These are phyloP conservation scores for Hypsibius dujardini DNA, from an alignment of 1,140 invertebrate species.

Conservation along the genomic window DNA sequence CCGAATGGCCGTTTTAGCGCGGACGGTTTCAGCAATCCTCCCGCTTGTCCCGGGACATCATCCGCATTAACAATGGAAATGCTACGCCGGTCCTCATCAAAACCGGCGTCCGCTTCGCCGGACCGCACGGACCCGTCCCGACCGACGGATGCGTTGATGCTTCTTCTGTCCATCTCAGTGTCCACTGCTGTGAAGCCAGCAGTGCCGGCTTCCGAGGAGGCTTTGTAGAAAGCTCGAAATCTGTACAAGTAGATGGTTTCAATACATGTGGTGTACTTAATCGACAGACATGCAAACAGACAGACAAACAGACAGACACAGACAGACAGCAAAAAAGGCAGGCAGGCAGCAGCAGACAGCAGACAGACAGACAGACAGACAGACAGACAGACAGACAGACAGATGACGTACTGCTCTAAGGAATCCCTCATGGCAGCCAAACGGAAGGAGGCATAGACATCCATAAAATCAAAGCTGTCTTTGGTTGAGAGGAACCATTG, in stretches of 20 bases:
- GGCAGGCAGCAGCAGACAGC: constrained; percentile 17
- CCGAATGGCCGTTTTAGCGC: neutral
- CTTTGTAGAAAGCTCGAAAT: constrained; percentile 15
- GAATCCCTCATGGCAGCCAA: constrained; percentile 55
- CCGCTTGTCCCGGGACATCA: neutral
- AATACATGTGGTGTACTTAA: neutral
- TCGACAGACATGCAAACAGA: neutral
- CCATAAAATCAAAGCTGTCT: constrained; percentile 50
- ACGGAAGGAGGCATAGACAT: constrained; percentile 58
- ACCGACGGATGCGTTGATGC: neutral
- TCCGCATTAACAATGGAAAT: neutral
- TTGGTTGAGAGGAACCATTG: constrained; percentile 64
- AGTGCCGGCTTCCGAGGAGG: no score
- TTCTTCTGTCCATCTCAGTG: neutral
- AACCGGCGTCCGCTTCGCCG: neutral
- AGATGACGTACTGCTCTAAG: constrained; percentile 39
- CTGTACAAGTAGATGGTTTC: neutral
- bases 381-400: no score
- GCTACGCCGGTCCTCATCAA: neutral
- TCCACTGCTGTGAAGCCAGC: no score
- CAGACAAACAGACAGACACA: constrained; percentile 1
- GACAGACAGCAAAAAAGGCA: neutral
- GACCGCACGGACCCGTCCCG: neutral
- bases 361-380: no score
- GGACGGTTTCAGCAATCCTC: no score